A percentile compares a stretch with the other conserved stretches of the same genome.
Conservation (phyloP, 2,113 vertebrate genomes). For the Spea bombifrons region DNA sequence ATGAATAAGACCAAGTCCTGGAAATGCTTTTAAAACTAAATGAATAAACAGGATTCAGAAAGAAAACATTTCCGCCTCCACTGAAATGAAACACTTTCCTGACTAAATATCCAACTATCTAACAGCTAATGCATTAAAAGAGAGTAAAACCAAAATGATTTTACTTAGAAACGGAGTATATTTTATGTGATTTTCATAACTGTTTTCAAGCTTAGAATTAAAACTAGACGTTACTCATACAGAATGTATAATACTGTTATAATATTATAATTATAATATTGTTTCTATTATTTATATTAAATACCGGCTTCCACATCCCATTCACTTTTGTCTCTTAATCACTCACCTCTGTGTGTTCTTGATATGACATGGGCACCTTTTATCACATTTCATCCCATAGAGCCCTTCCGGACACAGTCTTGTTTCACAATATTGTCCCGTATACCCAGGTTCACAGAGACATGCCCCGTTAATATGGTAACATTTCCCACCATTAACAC, state of each 20-base stretch:
- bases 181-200: no score
- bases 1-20: neutral
- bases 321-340: neutral
- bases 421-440: slow-evolving; percentile 77
- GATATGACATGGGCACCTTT: slow-evolving; percentile 79
- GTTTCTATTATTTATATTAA: no score
- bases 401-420: slow-evolving; percentile 77
- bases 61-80: neutral
- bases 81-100: neutral
- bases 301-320: no score
- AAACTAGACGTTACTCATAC: no score
- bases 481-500: slow-evolving; percentile 82
- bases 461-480: slow-evolving; percentile 86
- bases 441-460: slow-evolving; percentile 84
- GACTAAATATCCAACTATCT: slow-evolving; percentile 1
- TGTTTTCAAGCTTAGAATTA: no score
- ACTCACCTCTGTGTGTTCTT: slow-evolving; percentile 81
- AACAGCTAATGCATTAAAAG: neutral
- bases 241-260: no score
- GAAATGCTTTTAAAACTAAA: slow-evolving; percentile 19
- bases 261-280: no score
- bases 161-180: no score
- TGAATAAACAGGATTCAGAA: slow-evolving; percentile 12
- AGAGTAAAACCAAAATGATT: no score
- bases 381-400: slow-evolving; percentile 87